Evolutionary conservation across 92 coral and sea anemone genomes (phyloP), one percentile per base, ranked within the genome.

Genomic region (Actinernus sp.): DNA sequence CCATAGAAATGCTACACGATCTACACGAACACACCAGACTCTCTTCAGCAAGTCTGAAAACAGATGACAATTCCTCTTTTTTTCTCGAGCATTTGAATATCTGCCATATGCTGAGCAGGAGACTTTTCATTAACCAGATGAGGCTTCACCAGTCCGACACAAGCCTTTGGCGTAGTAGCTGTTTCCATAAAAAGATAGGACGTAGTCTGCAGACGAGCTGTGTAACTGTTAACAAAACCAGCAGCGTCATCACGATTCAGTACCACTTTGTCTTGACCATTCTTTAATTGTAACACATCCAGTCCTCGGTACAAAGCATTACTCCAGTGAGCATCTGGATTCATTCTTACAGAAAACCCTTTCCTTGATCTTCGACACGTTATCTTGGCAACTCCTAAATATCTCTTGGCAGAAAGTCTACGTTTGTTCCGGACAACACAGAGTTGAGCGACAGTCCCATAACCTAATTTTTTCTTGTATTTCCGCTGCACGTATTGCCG

Each of bases 281-380:
- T 47, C 23, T 25, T 44, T 22, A 49, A 24, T 36, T 83, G 90
- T 3, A 83, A 20, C 20, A 60, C 32, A 28, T 86, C 87, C 28
- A 86, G 62, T 6, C 68, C 55, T 47, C 74, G 27, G 31, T 78
- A 84, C 75, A 77, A 65, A 13, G 91, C 76, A 33, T 81, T 60
- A 58, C 64, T 70, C 49, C 63, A 85, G 24, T 78, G 91, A 2
- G 85, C 91, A 49, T 78, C 91, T n/a, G 78, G 85, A 18, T 84
- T 84, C 2, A 68, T 49, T 45, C 69, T 83, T 14, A 83, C 29
- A 17, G 79, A 49, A 41, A 81, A 81, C 11, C 88, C 88, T 73
- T 81, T 81, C 16, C 82, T 50, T 1, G 88, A 76, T 34, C 49
- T 52, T 3, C 81, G 71, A 19, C 71, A 61, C 1, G 85, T 84